Base-by-base conservation (phyloP, 2,113 vertebrate species). In the Triplophysa tibetana region DNA sequence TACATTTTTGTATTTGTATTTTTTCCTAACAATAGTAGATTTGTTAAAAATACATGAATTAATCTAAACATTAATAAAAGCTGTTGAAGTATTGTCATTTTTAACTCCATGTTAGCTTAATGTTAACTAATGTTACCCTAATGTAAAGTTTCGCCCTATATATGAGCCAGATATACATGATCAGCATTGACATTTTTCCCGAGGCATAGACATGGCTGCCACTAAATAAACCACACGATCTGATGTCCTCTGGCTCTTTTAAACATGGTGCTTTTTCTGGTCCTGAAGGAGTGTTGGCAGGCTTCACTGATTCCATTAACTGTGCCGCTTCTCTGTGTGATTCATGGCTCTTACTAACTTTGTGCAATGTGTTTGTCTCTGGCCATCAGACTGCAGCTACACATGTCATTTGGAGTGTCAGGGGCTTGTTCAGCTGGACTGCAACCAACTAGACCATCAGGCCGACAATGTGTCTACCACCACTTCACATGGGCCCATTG, bases 351-450 rank as follows among this genome's bases (percentile, higher is more conserved):
- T 69, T 24, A 24, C 26, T 74, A 38, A 66, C 66, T 74, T 41
- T 81, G 58, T 70, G 29, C 78, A 23, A 64, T n/a, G 21, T 82
- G 24, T 81, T 21, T 63, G 52, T 74, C 4, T 78, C n/a, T 67
- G 8, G 56, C 29, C 56, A 33, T 48, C 89, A 92, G 97, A 98
- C 85, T 97, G 96, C 89, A 94, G 93, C 63, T 97, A 96, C 90
- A 97, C 95, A 50, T 96, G 95, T 76, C 96, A 96, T 87, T 91
- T 93, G 67, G 94, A 95, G 63, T 98, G 96, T 87, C 87, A 90
- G 85, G 87, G 84, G 80, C 93, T 92, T 75, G 93, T 97, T 82
- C 95, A 94, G 86, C 91, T 98, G 83, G 95, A 98, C 82, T 97
- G 96, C 85, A 94, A 93, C 86, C 91, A 83, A 82, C 92, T 87